phyloP scores from a whole-genome alignment of 2,797 vertebrate species.

The Argya squamiceps region DNA sequence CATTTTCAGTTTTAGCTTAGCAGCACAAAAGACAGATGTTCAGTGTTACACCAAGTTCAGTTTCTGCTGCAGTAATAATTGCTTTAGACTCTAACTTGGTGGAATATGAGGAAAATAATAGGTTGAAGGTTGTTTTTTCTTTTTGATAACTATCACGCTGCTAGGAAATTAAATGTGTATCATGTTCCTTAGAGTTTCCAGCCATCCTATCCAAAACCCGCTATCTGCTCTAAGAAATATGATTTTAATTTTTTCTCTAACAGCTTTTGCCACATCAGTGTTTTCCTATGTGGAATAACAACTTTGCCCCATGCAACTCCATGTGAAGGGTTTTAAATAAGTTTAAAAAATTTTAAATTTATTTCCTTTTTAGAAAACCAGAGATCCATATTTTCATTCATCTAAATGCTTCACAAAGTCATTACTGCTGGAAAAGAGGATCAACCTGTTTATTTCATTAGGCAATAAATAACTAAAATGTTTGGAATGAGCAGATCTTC shows the following conservation, averaged over 20 bases:
- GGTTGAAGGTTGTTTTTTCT: background rate
- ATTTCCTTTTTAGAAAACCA: background rate
- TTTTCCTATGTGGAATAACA: constrained; percentile 1
- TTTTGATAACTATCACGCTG: constrained; percentile 1
- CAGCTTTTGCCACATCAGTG: background rate
- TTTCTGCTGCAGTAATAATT: constrained; percentile 20
- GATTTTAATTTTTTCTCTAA: constrained; percentile 28
- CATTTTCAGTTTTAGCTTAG: background rate
- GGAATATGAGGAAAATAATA: background rate
- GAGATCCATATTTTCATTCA: background rate
- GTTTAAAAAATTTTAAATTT: background rate
- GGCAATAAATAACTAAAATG: constrained; percentile 41
- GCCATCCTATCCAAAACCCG: background rate
- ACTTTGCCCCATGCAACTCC: background rate
- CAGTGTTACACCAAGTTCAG: background rate
- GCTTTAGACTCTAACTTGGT: background rate
- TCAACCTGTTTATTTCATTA: constrained; percentile 13
- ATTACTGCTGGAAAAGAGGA: background rate
- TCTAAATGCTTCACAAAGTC: background rate
- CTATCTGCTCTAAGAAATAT: constrained; percentile 30
- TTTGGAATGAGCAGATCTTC: background rate
- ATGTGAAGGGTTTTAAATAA: background rate
- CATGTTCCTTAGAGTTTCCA: background rate
- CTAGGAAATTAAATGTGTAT: constrained; percentile 48
- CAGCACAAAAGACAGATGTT: background rate